Conservation (phyloP, 2,888 invertebrate species). For the Drosophila pseudotakahashii region DNA sequence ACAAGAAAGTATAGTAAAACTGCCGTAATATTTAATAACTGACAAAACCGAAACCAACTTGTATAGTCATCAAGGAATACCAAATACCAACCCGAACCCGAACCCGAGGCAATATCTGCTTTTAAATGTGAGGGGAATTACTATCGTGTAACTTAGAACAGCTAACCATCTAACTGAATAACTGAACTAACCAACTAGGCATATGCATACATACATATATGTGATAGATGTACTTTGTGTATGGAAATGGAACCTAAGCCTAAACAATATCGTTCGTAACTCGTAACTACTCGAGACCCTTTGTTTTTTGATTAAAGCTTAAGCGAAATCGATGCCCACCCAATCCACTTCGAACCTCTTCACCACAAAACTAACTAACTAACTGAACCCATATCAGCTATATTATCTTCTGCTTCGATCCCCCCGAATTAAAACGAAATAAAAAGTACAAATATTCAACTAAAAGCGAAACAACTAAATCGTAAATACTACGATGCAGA, state of each 20-base stretch:
- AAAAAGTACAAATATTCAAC: slow-evolving; percentile 81
- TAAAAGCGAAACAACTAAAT: slow-evolving; percentile 33
- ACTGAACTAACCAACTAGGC: slow-evolving; percentile 34
- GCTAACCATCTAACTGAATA: slow-evolving; percentile 22
- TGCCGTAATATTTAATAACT: slow-evolving; percentile 46
- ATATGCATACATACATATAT: slow-evolving; percentile 25
- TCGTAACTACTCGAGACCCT: slow-evolving; percentile 14
- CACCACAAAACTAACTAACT: neutral
- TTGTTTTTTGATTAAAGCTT: slow-evolving; percentile 39
- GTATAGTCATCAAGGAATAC: slow-evolving; percentile 28
- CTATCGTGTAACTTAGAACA: slow-evolving; percentile 8
- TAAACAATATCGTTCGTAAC: slow-evolving; percentile 10
- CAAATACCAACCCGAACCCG: neutral
- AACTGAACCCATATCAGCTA: slow-evolving; percentile 45
- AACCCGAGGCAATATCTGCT: slow-evolving; percentile 17
- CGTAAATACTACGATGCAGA: slow-evolving; percentile 12
- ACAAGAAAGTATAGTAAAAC: slow-evolving; percentile 40
- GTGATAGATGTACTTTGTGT: slow-evolving; percentile 28
- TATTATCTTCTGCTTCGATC: slow-evolving; percentile 69
- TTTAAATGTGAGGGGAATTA: slow-evolving; percentile 36
- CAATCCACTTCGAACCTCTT: slow-evolving; percentile 30
- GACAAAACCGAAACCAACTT: slow-evolving; percentile 16
- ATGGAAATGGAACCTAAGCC: slow-evolving; percentile 14
- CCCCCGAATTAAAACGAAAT: slow-evolving; percentile 79
- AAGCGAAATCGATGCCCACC: slow-evolving; percentile 9